Conservation (phyloP, 2,888 invertebrate genomes). For the Oligia strigilis region DNA sequence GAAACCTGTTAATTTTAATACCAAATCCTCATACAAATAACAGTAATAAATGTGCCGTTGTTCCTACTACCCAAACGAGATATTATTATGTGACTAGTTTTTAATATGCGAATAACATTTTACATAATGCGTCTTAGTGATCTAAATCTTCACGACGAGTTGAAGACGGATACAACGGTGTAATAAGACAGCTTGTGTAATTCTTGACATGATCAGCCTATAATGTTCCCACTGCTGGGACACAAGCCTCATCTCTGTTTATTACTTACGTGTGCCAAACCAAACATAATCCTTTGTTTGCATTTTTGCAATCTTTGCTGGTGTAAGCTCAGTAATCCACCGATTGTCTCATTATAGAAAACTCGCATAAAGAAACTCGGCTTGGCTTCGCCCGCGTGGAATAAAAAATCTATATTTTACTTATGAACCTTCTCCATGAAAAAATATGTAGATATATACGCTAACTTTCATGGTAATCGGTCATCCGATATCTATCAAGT, state of each 20-base stretch:
- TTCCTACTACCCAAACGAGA: slow-evolving; percentile 20
- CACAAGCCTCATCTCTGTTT: neutral
- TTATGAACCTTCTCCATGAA: no score
- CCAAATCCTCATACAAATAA: neutral
- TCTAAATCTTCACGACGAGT: neutral
- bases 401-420: no score
- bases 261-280: neutral
- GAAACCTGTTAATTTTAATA: neutral
- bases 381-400: no score
- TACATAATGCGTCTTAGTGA: slow-evolving; percentile 1
- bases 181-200: neutral
- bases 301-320: no score
- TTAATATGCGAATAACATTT: slow-evolving; percentile 18
- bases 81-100: slow-evolving; percentile 24
- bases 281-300: no score
- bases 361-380: no score
- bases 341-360: no score
- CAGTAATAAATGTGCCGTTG: slow-evolving; percentile 43
- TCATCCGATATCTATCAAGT: neutral
- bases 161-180: neutral
- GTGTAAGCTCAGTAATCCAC: no score
- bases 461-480: no score
- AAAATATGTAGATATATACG: no score
- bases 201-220: no score
- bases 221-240: no score